Percentiles rank a stretch among this genome's conserved stretches.
Conservation (phyloP, 2,888 invertebrate species). For the Steinernema hermaphroditum region DNA sequence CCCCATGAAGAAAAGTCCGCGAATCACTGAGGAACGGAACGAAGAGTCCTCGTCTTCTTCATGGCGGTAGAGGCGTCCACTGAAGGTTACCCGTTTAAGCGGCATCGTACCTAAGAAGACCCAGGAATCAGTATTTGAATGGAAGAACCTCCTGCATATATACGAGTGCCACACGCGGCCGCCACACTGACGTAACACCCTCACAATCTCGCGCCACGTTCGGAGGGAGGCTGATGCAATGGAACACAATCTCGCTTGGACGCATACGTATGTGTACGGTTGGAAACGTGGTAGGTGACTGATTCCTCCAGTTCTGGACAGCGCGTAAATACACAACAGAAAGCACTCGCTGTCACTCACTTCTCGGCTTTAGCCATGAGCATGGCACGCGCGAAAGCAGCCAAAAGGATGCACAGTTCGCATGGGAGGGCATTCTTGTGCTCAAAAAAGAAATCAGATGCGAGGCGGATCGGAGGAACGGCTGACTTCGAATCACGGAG, state of each 20-base stretch:
- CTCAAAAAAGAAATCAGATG: no score
- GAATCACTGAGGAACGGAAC: background rate
- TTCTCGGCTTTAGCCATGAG: no score
- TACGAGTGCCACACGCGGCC: background rate
- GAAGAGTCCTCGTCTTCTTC: conserved; percentile 4
- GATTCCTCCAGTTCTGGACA: no score
- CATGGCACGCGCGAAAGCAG: no score
- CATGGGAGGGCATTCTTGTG: no score
- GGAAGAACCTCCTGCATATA: background rate
- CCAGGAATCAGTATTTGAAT: background rate
- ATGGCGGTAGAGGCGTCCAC: conserved; percentile 9
- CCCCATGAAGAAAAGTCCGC: conserved; percentile 8
- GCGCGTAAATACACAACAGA: background rate
- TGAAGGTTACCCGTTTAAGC: conserved; percentile 13
- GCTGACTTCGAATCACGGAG: background rate
- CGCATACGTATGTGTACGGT: background rate
- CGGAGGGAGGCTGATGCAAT: conserved; percentile 4
- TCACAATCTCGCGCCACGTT: background rate
- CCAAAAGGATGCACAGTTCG: no score
- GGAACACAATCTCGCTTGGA: conserved; percentile 2
- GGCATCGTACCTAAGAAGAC: conserved; percentile 1
- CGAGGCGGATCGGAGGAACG: no score
- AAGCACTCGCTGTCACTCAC: no score
- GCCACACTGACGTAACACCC: background rate
- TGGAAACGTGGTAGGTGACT: conserved; percentile 40